Conservation (phyloP, 2,113 vertebrate genomes). For the Uria lomvia region DNA sequence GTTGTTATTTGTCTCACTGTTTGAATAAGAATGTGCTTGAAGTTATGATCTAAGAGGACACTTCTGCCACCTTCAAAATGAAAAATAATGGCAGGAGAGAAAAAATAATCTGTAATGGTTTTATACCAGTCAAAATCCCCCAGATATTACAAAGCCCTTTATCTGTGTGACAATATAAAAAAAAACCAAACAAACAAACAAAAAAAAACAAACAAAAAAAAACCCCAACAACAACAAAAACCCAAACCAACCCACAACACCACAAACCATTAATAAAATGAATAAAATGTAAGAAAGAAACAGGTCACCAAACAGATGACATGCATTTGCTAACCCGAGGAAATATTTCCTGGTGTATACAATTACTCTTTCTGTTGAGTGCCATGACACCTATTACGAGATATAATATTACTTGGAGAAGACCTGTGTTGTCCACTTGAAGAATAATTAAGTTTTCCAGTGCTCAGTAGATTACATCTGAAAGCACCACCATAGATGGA, state of each 20-base stretch:
- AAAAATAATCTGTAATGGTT: background rate
- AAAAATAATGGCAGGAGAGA: background rate
- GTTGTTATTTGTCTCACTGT: background rate
- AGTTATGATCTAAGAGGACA: slow-evolving; percentile 17
- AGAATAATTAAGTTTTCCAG: slow-evolving; percentile 28
- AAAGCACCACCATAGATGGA: background rate
- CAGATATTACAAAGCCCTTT: background rate
- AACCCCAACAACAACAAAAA: background rate
- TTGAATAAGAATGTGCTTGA: slow-evolving; percentile 48
- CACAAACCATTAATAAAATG: background rate
- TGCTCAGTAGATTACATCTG: background rate
- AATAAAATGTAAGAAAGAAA: background rate
- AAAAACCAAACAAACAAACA: too few species aligned
- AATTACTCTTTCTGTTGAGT: background rate
- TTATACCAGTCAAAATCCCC: background rate
- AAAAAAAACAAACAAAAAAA: too few species aligned
- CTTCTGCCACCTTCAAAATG: background rate
- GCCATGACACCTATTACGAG: background rate
- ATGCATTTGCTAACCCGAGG: background rate
- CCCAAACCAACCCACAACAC: background rate
- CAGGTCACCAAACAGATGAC: background rate
- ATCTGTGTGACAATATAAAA: background rate
- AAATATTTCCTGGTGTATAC: background rate
- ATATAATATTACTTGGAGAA: background rate
- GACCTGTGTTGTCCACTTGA: background rate